Evolutionary conservation across 1,140 invertebrate species (phyloP).

Genomic region (Lordiphosa stackelbergi): DNA sequence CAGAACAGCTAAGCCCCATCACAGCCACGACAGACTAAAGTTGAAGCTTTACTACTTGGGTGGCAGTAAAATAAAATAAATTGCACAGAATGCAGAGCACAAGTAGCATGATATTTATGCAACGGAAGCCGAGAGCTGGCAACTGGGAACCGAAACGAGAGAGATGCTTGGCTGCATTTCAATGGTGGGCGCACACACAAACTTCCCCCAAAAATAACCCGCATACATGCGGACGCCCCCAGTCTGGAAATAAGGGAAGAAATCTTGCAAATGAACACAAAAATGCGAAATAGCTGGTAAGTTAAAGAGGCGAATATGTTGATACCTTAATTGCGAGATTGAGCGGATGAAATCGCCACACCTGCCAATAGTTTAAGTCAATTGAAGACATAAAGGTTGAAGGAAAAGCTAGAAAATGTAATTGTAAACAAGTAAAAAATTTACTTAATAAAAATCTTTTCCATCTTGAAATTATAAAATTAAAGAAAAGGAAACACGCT

Average conservation of each 20-base stretch:
- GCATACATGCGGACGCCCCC: conserved; percentile 28
- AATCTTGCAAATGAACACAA: conserved; percentile 72
- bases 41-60: conserved; percentile 15
- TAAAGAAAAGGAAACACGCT: no score
- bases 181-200: conserved; percentile 28
- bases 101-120: conserved; percentile 71
- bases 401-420: no score
- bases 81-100: conserved; percentile 63
- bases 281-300: conserved; percentile 32
- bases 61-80: conserved; percentile 63
- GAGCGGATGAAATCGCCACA: no score
- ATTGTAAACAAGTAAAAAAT: no score
- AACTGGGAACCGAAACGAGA: conserved; percentile 24
- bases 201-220: conserved; percentile 2
- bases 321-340: background rate
- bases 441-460: no score
- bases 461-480: no score
- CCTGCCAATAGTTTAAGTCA: no score
- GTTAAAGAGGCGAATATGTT: background rate
- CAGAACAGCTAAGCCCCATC: conserved; percentile 22
- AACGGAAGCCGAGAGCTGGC: conserved; percentile 62
- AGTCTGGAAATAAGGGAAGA: conserved; percentile 62
- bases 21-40: conserved; percentile 9
- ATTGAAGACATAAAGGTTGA: no score
- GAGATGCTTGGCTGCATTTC: conserved; percentile 70